Base-by-base conservation (phyloP, 1,140 invertebrate species). In the Drosophila tropicalis region DNA sequence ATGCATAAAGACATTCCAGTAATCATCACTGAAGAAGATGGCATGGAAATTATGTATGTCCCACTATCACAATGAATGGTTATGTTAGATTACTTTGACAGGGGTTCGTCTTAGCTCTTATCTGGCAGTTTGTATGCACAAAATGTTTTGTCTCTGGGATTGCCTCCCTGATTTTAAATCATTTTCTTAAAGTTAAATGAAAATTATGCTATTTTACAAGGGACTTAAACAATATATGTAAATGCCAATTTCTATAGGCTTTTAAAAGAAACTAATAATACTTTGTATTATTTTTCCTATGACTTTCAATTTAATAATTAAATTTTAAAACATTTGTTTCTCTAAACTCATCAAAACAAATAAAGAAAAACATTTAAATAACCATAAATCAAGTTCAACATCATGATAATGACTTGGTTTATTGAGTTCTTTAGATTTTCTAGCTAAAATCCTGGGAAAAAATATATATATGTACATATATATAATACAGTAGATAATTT, bases 61-160 rank as follows among this genome's bases (percentile, higher is more conserved):
- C 32, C 17, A 9, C 5, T 10, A 57, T 32, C 25, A 9, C 4
- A 44, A 63, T 63, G 44, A 25, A 63, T 63, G 12, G 25, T 63
- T 63, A 63, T 63, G 62, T 62, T 62, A 22, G 58, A 41, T 39
- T 39, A 5, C 22, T 19, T 61, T 61, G 58, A 41, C 34, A 61
- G 39, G 19, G 15, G 32, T 15, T 61, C 25, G 29, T 36, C 44
- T 22, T 17, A 2, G 44, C n/a, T 9, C 15, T 62, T 62, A 51
- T 44, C 25, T n/a, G 32, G 41, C 61, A 63, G 17, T 63, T 63
- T 51, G 62, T 63, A 63, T 63, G 62, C 62, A 32, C 2, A 32
- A 1, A 29, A 44, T 54, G 60, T 62, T 41, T 19, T 19, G 9
- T 51, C 10, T 19, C 10, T 51, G 44, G 0, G 17, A 15, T 2